Evolutionary conservation across 2,113 vertebrate genomes (phyloP), one percentile per base, ranked within the genome.

Genomic region (Potamarius usumacintae): DNA sequence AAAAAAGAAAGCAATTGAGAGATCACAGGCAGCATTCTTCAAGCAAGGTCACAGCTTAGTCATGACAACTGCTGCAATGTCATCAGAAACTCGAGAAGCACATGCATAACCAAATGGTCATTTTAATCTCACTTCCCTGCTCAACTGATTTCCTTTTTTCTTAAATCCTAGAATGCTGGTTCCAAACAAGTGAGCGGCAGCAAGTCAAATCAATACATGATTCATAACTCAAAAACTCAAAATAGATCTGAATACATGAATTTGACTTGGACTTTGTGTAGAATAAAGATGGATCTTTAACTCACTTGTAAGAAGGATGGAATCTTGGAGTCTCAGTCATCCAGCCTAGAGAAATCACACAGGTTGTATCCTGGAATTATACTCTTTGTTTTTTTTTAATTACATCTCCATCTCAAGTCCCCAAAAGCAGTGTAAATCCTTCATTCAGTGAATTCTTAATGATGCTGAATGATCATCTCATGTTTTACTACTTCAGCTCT

Each of bases 31-130:
- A 22, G 84, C 52, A 82, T 87, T 86, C 52, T 72, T 67, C 7
- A 69, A 62, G 30, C 65, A 82, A 87, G 78, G 86, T 83, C 86
- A 87, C 57, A 30, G 86, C 34, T 82, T 87, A 74, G 86, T 87
- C 86, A 87, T 82, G 86, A 82, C 62, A 30, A 58, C 22, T 60
- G 65, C 25, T 72, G 80, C 42, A 87, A 50, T 22, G 67, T 18
- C 57, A 30, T 57, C 20, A 80, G 30, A 86, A 74, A 82, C 86
- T 83, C 6, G 2, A 82, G 79, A 77, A 78, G 25, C 67, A 72
- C 57, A 42, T n/a, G 58, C 62, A 58, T 30, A 87, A 78, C 50
- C 72, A 77, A 67, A 65, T 42, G 25, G 0, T 18, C 86, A 20
- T 72, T 69, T 20, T 48, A 55, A 82, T 81, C 79, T 42, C 78